These are phyloP conservation scores for Mnemiopsis leidyi DNA, from an alignment of 37 sponge, comb jelly and placozoan genomes.

Conservation along the genomic window DNA sequence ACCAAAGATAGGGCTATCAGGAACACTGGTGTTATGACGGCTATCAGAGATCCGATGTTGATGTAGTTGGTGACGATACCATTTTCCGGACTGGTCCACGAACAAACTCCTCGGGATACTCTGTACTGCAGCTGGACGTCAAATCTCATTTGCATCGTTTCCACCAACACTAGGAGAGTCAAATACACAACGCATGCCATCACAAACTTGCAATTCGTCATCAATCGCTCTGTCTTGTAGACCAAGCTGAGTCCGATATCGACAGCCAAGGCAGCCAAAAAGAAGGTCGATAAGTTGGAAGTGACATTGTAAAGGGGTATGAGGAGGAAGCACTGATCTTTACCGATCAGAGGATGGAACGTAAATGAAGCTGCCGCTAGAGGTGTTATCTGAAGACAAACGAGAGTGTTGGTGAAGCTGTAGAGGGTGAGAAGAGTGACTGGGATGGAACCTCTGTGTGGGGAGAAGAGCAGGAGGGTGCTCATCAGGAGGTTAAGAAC, in stretches of 20 bases:
- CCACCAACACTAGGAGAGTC: neutral
- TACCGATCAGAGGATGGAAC: neutral
- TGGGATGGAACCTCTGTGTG: neutral
- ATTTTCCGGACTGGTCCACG: neutral
- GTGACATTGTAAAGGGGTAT: neutral
- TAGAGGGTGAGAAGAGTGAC: neutral
- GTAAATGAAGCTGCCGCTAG: neutral
- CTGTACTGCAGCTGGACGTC: neutral
- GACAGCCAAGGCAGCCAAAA: neutral
- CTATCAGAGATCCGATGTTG: neutral
- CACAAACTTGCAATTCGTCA: neutral
- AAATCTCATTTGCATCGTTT: neutral
- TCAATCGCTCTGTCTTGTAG: neutral
- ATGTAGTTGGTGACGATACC: neutral
- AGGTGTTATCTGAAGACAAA: neutral
- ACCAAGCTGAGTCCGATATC: neutral
- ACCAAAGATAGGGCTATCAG: neutral
- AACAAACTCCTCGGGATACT: neutral
- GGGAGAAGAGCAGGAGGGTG: neutral
- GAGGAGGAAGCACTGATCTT: neutral
- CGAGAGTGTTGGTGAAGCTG: neutral
- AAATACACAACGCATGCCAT: neutral
- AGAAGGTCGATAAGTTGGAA: neutral
- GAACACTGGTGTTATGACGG: neutral
- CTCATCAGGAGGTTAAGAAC: neutral